phyloP scores from a whole-genome alignment of 2,888 invertebrate genomes.

The Hirtodrosophila histrioides region DNA sequence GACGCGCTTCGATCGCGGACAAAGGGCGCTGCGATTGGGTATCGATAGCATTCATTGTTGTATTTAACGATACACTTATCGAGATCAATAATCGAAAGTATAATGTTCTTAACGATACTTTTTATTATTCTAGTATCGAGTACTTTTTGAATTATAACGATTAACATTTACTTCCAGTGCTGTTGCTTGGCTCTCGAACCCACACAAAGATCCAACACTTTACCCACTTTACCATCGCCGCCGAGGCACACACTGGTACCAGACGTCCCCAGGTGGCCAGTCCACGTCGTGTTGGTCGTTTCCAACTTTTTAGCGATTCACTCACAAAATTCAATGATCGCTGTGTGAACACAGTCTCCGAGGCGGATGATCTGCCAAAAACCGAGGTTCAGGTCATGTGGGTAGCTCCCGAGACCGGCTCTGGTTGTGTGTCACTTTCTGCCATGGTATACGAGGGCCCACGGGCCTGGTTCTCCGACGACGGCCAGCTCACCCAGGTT shows the following conservation, averaged over 20 bases:
- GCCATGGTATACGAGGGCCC: constrained; percentile 93
- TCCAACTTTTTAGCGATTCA: constrained; percentile 88
- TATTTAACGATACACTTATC: background rate
- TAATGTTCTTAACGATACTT: background rate
- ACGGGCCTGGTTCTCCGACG: constrained; percentile 94
- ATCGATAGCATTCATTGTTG: constrained; percentile 1
- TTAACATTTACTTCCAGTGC: constrained; percentile 85
- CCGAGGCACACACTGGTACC: constrained; percentile 85
- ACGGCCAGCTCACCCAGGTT: constrained; percentile 91
- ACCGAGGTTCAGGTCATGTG: constrained; percentile 95
- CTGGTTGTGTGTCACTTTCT: constrained; percentile 94
- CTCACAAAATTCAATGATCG: constrained; percentile 89
- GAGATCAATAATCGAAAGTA: constrained; percentile 16
- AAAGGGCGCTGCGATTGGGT: background rate
- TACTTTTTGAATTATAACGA: background rate
- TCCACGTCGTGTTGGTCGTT: constrained; percentile 88
- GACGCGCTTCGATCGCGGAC: constrained; percentile 1
- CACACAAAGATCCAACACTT: constrained; percentile 90
- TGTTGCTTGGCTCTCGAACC: constrained; percentile 88
- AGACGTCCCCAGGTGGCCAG: constrained; percentile 83
- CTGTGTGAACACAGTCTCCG: constrained; percentile 93
- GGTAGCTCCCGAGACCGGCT: constrained; percentile 93
- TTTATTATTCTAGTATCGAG: constrained; percentile 4
- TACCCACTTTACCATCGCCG: constrained; percentile 90
- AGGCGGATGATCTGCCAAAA: constrained; percentile 91